phyloP scores from a whole-genome alignment of 2,888 invertebrate species.

The Camptogramma bilineatum region DNA sequence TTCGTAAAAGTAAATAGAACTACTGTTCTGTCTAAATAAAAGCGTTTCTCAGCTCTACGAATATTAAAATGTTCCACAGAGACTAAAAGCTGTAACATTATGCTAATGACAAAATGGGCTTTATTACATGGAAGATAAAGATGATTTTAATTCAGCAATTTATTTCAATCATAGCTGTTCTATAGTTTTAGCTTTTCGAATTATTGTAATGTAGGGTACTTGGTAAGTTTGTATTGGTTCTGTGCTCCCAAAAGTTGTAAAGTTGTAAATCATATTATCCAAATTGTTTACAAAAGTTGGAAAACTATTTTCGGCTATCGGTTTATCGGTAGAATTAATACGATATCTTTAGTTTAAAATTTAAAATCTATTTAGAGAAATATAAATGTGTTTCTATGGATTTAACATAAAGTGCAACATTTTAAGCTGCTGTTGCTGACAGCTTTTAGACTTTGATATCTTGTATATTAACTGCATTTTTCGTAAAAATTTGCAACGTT shows the following conservation, averaged over 20 bases:
- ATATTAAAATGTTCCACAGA: constrained; percentile 27
- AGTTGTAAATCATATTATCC: constrained; percentile 4
- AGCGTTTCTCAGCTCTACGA: constrained; percentile 26
- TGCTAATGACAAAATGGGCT: neutral
- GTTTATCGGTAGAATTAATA: neutral
- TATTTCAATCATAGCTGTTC: constrained; percentile 27
- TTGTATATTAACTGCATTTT: no score
- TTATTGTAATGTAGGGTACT: constrained; percentile 21
- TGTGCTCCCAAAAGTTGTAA: constrained; percentile 17
- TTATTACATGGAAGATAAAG: neutral
- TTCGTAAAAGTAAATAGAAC: constrained; percentile 24
- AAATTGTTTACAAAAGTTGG: neutral
- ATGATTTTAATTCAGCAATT: constrained; percentile 6
- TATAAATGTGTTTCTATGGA: no score
- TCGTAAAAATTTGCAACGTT: no score
- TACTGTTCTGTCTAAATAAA: constrained; percentile 27
- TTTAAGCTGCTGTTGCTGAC: no score
- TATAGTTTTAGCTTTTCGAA: constrained; percentile 18
- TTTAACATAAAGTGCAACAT: no score
- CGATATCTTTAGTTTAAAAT: no score
- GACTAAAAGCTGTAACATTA: constrained; percentile 20
- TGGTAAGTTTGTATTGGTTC: constrained; percentile 16
- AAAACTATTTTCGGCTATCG: neutral
- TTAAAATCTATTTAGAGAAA: no score
- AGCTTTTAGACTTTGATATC: no score